Base-by-base conservation (phyloP, 2,888 invertebrate genomes). In the Caenorhabditis sp. region DNA sequence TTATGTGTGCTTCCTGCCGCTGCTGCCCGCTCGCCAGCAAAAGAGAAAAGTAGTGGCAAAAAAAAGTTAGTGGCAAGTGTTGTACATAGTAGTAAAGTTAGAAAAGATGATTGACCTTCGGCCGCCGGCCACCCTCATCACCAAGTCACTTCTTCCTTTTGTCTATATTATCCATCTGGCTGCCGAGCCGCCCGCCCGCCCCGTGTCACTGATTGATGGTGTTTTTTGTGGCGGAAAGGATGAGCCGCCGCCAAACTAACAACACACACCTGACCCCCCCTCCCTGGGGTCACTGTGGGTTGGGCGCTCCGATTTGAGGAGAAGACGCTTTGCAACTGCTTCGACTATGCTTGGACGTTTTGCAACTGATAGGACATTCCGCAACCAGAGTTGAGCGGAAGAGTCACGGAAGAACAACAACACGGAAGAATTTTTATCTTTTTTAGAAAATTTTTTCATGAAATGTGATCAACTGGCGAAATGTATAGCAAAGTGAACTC, bases 161-260 rank as follows among this genome's bases (percentile, higher is more conserved):
- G 41, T 43, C 56, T 43, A 27, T 30, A 2, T 8, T 20, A 7
- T 9, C 20, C 35, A 30, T 9, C 9, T 30, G 30, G 24, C 5
- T 26, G 15, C 4, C 22, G 53, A n/a, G 4, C 35, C 8, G 2
- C n/a, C n/a, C n/a, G n/a, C 32, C 46, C 59, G 45, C 35, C 39
- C 9, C 30, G 39, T 61, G 43, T 35, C 53, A 65, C 53, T 65
- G 63, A 65, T 65, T 65, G 63, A 65, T 65, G 63, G 48, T 46
- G 59, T 32, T 43, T 13, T 26, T 22, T 26, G 15, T 20, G 35
- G 46, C 11, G 35, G 39, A 37, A 22, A 22, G 24, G 32, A 43
- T n/a, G 52, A 48, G 43, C 63, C 53, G 52, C 62, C 41, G 48
- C n/a, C 17, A 8, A 50, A 37, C 61, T 37, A 61, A 50, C 48